Percentiles rank a stretch among this genome's conserved stretches.
phyloP scores from a whole-genome alignment of 2,797 vertebrate species.

The Toxotes lorentzi region DNA sequence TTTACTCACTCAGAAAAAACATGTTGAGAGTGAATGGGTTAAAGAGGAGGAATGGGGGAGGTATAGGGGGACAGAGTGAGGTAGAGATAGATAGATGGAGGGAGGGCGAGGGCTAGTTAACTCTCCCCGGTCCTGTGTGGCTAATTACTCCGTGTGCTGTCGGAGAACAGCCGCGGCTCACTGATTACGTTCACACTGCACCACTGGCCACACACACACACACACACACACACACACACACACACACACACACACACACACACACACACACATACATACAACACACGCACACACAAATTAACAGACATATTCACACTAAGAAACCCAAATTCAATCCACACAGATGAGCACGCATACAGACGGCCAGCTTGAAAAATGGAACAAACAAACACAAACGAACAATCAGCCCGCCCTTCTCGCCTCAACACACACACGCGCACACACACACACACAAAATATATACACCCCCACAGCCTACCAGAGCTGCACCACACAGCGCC shows the following conservation, averaged over 20 bases:
- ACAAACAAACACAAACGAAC: constrained; percentile 67
- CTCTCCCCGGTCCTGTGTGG: constrained; percentile 84
- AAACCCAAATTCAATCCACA: constrained; percentile 71
- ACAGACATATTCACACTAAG: constrained; percentile 77
- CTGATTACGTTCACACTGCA: constrained; percentile 78
- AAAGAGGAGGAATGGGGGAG: constrained; percentile 39
- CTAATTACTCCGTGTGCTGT: constrained; percentile 87
- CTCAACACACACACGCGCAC: constrained; percentile 20
- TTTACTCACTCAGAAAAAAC: constrained; percentile 33
- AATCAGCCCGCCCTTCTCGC: constrained; percentile 26
- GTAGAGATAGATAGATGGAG: constrained; percentile 18
- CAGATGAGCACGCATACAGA: constrained; percentile 68
- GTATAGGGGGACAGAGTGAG: constrained; percentile 29
- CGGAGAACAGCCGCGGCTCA: constrained; percentile 75
- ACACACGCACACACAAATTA: constrained; percentile 58
- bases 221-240: constrained; percentile 50
- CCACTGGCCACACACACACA: constrained; percentile 81
- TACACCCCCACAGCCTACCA: constrained; percentile 73
- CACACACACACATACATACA: constrained; percentile 14
- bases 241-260: constrained; percentile 51
- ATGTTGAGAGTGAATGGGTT: constrained; percentile 53
- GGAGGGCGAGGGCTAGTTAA: constrained; percentile 81
- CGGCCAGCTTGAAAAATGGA: constrained; percentile 70
- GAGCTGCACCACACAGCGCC: constrained; percentile 80
- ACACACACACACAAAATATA: constrained; percentile 51